Conservation (phyloP, 1,140 invertebrate species). For the Drosophila jambulina region DNA sequence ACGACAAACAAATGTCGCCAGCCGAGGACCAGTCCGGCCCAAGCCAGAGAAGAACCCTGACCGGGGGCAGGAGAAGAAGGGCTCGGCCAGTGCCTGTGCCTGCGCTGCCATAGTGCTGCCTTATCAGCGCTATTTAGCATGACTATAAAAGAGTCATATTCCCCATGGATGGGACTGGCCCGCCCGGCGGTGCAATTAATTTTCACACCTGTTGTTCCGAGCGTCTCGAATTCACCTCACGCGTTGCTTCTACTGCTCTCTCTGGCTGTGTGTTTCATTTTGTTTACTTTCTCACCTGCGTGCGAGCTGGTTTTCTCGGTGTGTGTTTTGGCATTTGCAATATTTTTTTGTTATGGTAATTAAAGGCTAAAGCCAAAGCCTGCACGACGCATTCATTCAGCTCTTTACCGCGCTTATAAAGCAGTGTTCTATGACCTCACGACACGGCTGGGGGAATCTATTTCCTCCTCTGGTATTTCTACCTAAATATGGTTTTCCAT, state of each 20-base stretch:
- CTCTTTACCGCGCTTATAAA: constrained; percentile 20
- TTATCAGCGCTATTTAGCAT: constrained; percentile 53
- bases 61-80: constrained; percentile 4
- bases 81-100: constrained; percentile 6
- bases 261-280: constrained; percentile 12
- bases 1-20: constrained; percentile 28
- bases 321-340: constrained; percentile 50
- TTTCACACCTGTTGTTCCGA: constrained; percentile 66
- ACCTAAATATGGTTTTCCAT: constrained; percentile 19
- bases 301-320: constrained; percentile 50
- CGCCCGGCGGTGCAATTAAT: constrained; percentile 51
- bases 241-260: constrained; percentile 18
- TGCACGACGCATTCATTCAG: constrained; percentile 12
- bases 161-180: constrained; percentile 40
- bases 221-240: constrained; percentile 47
- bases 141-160: constrained; percentile 53
- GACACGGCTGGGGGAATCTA: constrained; percentile 8
- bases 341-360: constrained; percentile 69
- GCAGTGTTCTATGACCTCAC: constrained; percentile 21
- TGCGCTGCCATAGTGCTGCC: constrained; percentile 4
- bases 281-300: constrained; percentile 74
- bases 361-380: constrained; percentile 34
- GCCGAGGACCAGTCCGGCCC: neutral
- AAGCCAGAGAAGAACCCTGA: neutral
- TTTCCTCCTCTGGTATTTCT: neutral